Percentiles rank a stretch among this genome's conserved stretches.
Conservation (phyloP, 2,113 vertebrate species). For the Elephas maximus region DNA sequence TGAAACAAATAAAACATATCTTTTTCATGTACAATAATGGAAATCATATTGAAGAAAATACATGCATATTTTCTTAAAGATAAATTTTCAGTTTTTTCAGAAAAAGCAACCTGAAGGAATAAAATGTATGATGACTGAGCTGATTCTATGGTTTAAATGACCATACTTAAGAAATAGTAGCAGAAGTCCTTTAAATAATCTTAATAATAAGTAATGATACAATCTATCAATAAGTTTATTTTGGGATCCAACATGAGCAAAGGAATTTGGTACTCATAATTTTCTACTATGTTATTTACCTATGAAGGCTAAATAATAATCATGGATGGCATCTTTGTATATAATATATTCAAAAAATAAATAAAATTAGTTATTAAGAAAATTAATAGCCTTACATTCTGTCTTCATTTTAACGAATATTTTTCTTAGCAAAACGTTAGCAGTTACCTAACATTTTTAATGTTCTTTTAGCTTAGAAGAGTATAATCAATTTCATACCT, state of each 20-base stretch:
- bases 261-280: not conserved
- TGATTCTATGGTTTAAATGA: not conserved
- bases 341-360: slow-evolving; percentile 71
- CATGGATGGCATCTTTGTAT: not conserved
- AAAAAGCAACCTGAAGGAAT: slow-evolving; percentile 65
- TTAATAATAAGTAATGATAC: not conserved
- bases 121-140: not conserved
- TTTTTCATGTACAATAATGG: not conserved
- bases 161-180: not conserved
- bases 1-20: slow-evolving; percentile 67
- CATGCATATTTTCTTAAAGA: slow-evolving; percentile 22
- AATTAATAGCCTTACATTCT: slow-evolving; percentile 78
- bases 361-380: slow-evolving; percentile 72
- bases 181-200: slow-evolving; percentile 22
- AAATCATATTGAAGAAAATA: slow-evolving; percentile 55
- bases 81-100: slow-evolving; percentile 63
- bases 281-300: not conserved
- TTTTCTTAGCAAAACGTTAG: slow-evolving; percentile 76
- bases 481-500: not conserved
- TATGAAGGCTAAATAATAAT: not conserved
- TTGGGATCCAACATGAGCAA: slow-evolving; percentile 21
- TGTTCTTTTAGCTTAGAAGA: slow-evolving; percentile 68
- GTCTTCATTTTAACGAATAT: slow-evolving; percentile 66
- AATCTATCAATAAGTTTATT: slow-evolving; percentile 3
- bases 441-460: slow-evolving; percentile 74